Base-by-base conservation (phyloP, 64 coral and sea anemone genomes). In the Dendronephthya gigantea region DNA sequence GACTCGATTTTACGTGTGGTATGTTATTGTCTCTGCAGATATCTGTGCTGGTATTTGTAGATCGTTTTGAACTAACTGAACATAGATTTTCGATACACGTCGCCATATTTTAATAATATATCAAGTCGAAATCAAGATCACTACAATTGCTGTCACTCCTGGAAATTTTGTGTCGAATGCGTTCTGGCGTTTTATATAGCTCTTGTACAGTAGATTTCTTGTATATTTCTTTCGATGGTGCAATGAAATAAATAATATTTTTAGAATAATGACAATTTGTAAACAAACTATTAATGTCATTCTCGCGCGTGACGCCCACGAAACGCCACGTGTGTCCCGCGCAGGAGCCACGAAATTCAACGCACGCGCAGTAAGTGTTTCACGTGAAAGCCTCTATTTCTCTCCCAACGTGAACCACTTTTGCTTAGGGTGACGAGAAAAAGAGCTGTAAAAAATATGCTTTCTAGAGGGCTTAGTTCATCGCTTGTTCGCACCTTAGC, bases 351-450 rank as follows among this genome's bases (percentile, higher is more conserved):
- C 55, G 55, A n/a, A 62, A 17, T 62, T 79, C 9, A 9, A 39
- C 25, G 72, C 72, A 79, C 36, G 72, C 30, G 72, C 72, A 79
- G 28, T 79, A 79, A 79, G 36, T 33, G 72, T 39, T 79, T 13
- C 72, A 79, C 72, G 32, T 79, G 72, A 79, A 35, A 10, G 34
- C 72, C 28, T 30, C 17, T 9, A 79, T 79, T 79, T 79, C 72
- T 79, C 72, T 79, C 72, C 51, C 72, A 79, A 79, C 72, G 72
- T 79, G 72, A 79, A 79, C 72, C 0, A 79, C 9, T 79, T 79
- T 36, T 34, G 31, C 36, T 36, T 29, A 19, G 1, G 36, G 72
- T 39, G 36, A 79, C 30, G 72, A 39, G 36, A 39, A 34, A 79
- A 79, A 79, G 30, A 79, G 30, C 72, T 6, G 72, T 29, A 36